Percentiles rank a stretch among this genome's conserved stretches.
These are phyloP conservation scores for Sebastes flavidus DNA, from an alignment of 2,797 vertebrate genomes.

Conservation along the genomic window DNA sequence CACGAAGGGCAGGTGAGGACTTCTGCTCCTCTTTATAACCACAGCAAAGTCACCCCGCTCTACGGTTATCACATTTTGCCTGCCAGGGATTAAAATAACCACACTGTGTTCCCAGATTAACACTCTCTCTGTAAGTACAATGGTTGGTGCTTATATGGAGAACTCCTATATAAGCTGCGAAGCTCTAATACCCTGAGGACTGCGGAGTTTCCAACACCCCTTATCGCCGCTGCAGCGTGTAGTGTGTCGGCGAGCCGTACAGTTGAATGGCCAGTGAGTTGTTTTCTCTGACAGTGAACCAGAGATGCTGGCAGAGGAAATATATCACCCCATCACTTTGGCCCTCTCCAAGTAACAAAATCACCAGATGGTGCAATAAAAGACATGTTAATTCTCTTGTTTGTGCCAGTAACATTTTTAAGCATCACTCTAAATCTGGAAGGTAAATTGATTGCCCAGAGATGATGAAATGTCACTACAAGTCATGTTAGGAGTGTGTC, in stretches of 20 bases:
- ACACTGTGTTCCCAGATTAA: slow-evolving; percentile 69
- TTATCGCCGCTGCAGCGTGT: slow-evolving; percentile 56
- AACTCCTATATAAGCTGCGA: slow-evolving; percentile 62
- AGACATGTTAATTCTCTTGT: slow-evolving; percentile 51
- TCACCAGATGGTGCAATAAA: slow-evolving; percentile 79
- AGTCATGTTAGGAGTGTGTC: neutral
- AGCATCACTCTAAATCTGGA: slow-evolving; percentile 56
- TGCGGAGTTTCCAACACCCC: slow-evolving; percentile 49
- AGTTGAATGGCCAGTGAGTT: slow-evolving; percentile 48
- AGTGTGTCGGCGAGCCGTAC: slow-evolving; percentile 25
- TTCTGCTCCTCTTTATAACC: slow-evolving; percentile 35
- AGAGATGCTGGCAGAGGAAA: slow-evolving; percentile 45
- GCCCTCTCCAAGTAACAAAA: slow-evolving; percentile 63
- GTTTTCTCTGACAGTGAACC: slow-evolving; percentile 51
- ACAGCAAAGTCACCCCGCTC: slow-evolving; percentile 32
- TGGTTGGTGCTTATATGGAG: slow-evolving; percentile 55
- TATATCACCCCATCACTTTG: slow-evolving; percentile 39
- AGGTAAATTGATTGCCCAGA: slow-evolving; percentile 36
- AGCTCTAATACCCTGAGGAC: slow-evolving; percentile 56
- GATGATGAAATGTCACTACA: slow-evolving; percentile 35
- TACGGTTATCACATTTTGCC: slow-evolving; percentile 66
- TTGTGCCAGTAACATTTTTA: slow-evolving; percentile 56
- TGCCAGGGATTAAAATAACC: slow-evolving; percentile 75
- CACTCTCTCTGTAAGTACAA: slow-evolving; percentile 53
- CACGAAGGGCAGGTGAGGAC: slow-evolving; percentile 91